Evolutionary conservation across 2,797 vertebrate species (phyloP).

Genomic region (Protosalanx chinensis): DNA sequence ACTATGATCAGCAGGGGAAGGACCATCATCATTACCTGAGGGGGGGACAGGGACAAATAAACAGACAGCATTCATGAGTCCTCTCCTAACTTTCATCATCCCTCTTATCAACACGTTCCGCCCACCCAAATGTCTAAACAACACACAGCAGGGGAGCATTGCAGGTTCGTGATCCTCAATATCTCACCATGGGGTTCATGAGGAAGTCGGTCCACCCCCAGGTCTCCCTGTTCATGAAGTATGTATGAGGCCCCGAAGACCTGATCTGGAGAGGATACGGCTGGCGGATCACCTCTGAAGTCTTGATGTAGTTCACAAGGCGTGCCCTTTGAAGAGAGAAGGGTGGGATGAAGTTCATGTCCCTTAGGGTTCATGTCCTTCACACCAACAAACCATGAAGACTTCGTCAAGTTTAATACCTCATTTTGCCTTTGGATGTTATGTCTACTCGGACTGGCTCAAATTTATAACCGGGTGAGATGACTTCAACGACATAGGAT

Average conservation of each 20-base stretch:
- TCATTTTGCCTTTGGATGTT: conserved; percentile 99
- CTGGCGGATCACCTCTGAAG: conserved; percentile 91
- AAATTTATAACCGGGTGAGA: conserved; percentile 88
- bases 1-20: conserved; percentile 96
- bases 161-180: neutral
- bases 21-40: conserved; percentile 99
- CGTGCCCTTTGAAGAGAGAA: conserved; percentile 77
- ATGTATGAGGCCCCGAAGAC: conserved; percentile 84
- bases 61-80: neutral
- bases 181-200: conserved; percentile 97
- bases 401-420: conserved; percentile 66
- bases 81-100: neutral
- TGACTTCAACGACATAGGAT: conserved; percentile 93
- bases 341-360: neutral
- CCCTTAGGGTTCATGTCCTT: neutral
- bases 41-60: neutral
- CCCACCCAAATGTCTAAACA: neutral
- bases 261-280: conserved; percentile 94
- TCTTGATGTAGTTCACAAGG: conserved; percentile 95
- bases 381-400: neutral
- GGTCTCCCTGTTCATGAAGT: conserved; percentile 96
- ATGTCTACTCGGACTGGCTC: conserved; percentile 95
- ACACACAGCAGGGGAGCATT: neutral
- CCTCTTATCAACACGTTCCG: neutral
- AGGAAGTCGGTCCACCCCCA: conserved; percentile 99